Conservation (phyloP, 1,140 invertebrate species). For the Eubasilissa regina region DNA sequence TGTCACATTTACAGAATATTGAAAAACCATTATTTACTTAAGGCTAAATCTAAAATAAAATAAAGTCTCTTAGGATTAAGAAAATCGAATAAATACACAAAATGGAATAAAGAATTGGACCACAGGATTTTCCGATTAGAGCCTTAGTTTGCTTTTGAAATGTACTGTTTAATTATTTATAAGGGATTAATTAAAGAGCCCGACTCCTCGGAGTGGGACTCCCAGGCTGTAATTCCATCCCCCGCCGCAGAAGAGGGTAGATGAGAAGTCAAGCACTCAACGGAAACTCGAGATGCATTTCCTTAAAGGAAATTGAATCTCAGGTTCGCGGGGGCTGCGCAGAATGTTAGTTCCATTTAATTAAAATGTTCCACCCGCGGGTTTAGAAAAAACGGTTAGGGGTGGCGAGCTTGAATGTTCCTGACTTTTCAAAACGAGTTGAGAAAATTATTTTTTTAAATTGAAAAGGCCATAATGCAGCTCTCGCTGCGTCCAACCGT, state of each 20-base stretch:
- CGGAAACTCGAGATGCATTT: conserved; percentile 25
- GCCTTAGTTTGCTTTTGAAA: too few species aligned
- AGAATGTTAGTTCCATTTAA: conserved; percentile 26
- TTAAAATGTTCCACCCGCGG: conserved; percentile 27
- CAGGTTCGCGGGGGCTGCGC: background rate
- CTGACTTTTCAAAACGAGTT: too few species aligned
- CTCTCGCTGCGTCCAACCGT: too few species aligned
- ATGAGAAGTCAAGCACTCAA: conserved; percentile 10
- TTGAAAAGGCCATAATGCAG: too few species aligned
- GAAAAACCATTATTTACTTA: too few species aligned
- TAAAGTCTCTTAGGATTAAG: too few species aligned
- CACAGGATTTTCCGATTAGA: too few species aligned
- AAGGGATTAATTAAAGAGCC: background rate
- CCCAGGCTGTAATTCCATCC: background rate
- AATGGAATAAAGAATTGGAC: too few species aligned
- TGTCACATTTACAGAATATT: too few species aligned
- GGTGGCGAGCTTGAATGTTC: background rate
- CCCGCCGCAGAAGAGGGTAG: conserved; percentile 2
- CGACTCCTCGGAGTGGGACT: background rate
- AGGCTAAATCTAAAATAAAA: too few species aligned
- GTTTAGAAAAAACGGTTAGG: conserved; percentile 28
- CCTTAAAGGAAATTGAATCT: conserved; percentile 31
- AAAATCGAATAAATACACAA: too few species aligned
- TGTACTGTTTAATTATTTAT: conserved; percentile 9
- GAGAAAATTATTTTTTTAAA: too few species aligned